Conservation (phyloP, 2,797 vertebrate genomes). For the Phrynocephalus guinanensis region DNA sequence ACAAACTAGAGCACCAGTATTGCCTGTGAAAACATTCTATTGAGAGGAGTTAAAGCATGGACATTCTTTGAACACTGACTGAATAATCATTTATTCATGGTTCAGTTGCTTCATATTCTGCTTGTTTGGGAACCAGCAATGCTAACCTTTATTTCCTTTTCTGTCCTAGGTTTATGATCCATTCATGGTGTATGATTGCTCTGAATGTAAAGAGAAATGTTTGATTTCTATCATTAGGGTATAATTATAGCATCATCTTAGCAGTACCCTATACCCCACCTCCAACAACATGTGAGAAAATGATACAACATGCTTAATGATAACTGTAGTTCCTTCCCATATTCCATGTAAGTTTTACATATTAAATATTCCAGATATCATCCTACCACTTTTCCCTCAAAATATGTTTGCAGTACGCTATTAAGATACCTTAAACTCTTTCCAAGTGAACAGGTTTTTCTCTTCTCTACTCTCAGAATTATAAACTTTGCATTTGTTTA, state of each 20-base stretch:
- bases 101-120: not conserved
- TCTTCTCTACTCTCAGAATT: constrained; percentile 7
- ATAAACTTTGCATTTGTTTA: not conserved
- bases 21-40: rapidly evolving
- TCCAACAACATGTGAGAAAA: not conserved
- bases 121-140: not conserved
- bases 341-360: not conserved
- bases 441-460: not conserved
- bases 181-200: not conserved
- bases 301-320: not conserved
- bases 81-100: not conserved
- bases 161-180: not conserved
- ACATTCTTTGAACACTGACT: constrained; percentile 15
- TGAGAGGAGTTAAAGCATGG: constrained; percentile 6
- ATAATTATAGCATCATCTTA: not conserved
- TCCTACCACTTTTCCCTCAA: not conserved
- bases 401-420: not conserved
- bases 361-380: not conserved
- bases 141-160: not conserved
- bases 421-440: not conserved
- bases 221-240: not conserved
- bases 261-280: not conserved
- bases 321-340: not conserved
- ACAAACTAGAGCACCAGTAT: constrained; percentile 60
- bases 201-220: not conserved